phyloP scores from a whole-genome alignment of 2,888 invertebrate species.

The Nephrotoma appendiculata region DNA sequence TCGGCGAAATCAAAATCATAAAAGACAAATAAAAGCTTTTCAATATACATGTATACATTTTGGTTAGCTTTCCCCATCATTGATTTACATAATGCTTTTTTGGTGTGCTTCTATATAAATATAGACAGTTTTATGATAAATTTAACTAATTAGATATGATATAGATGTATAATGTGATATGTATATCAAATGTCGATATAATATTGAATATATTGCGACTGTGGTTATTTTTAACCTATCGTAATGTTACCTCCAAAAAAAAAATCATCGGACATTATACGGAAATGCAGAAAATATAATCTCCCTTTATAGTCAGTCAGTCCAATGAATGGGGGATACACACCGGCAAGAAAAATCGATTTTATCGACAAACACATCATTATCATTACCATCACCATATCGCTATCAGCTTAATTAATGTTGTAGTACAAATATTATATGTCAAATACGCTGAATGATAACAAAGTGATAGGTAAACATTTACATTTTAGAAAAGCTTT shows the following conservation, averaged over 20 bases:
- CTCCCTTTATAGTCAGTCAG: no score
- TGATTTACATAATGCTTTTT: not conserved
- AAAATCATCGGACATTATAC: not conserved
- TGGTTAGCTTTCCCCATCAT: not conserved
- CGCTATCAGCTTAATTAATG: not conserved
- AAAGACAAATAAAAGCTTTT: not conserved
- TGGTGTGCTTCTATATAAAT: not conserved
- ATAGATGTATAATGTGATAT: not conserved
- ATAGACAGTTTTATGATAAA: not conserved
- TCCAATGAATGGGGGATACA: not conserved
- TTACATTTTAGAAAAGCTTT: not conserved
- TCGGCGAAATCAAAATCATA: not conserved
- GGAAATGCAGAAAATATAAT: not conserved
- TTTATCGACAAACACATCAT: not conserved
- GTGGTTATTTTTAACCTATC: not conserved
- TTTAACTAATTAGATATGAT: not conserved
- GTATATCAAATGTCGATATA: not conserved
- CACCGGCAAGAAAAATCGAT: not conserved
- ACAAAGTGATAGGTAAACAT: not conserved
- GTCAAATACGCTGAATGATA: not conserved
- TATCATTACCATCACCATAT: not conserved
- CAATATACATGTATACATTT: not conserved
- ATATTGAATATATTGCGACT: not conserved
- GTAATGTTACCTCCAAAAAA: not conserved
- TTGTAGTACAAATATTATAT: not conserved